A percentile compares a stretch with the other conserved stretches of the same genome.
These are phyloP conservation scores for Myxocyprinus asiaticus DNA, from an alignment of 2,113 vertebrate species.

Conservation along the genomic window DNA sequence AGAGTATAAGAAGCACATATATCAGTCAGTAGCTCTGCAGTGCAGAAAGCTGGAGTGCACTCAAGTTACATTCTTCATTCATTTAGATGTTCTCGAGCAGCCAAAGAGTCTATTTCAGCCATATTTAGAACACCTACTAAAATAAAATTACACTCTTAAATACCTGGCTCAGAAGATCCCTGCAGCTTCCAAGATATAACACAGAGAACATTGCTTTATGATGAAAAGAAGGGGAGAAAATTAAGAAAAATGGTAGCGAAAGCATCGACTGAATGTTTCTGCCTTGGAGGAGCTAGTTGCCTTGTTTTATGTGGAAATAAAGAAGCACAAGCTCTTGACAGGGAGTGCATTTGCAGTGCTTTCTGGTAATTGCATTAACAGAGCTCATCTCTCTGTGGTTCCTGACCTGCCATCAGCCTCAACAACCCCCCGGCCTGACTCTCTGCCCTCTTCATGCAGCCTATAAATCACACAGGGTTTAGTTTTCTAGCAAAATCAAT, in stretches of 20 bases:
- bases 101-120: neutral
- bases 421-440: conserved; percentile 50
- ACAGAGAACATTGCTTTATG: conserved; percentile 33
- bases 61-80: conserved; percentile 10
- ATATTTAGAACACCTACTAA: conserved; percentile 23
- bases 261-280: neutral
- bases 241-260: neutral
- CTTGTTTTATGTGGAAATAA: too few relatives aligned
- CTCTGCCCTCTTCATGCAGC: conserved; percentile 42
- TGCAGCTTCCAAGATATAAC: conserved; percentile 21
- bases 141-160: conserved; percentile 13
- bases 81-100: neutral
- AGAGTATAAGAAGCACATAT: neutral
- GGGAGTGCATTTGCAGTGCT: conserved; percentile 12
- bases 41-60: neutral
- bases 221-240: conserved; percentile 2
- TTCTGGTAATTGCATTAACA: conserved; percentile 43
- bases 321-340: conserved; percentile 25
- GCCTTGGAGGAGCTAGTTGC: neutral
- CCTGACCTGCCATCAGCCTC: conserved; percentile 33
- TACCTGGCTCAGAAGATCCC: conserved; percentile 7
- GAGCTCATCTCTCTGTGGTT: conserved; percentile 35
- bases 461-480: conserved; percentile 56
- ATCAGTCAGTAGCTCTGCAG: neutral
- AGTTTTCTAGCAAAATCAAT: conserved; percentile 58